Percentiles rank a stretch among this genome's conserved stretches.
Evolutionary conservation across 2,888 invertebrate species (phyloP).

Genomic region (Trypoxylon attenuatum): DNA sequence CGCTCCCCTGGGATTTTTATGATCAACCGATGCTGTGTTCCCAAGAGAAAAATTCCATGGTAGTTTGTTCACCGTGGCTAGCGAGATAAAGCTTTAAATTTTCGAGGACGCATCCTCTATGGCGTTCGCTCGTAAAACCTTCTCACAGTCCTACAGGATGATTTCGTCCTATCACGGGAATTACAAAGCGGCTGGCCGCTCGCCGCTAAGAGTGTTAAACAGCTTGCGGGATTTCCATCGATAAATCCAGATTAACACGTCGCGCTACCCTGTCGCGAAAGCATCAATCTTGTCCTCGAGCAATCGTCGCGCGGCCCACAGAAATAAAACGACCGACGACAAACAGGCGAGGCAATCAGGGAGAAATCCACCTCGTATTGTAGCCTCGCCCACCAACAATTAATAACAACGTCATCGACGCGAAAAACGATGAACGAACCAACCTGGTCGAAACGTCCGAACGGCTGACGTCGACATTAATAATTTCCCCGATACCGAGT

Average conservation of each 20-base stretch:
- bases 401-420: no score
- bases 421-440: no score
- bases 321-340: no score
- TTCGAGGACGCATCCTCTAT: conserved; percentile 44
- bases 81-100: conserved; percentile 48
- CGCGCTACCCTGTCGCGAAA: background rate
- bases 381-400: no score
- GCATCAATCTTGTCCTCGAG: background rate
- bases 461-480: no score
- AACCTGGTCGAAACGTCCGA: no score
- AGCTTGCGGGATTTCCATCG: background rate
- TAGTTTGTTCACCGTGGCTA: conserved; percentile 7
- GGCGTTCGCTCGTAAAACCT: conserved; percentile 44
- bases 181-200: conserved; percentile 27
- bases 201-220: background rate
- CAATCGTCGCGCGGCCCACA: no score
- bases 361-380: no score
- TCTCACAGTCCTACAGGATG: conserved; percentile 17
- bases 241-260: background rate
- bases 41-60: conserved; percentile 35
- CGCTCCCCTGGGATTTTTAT: conserved; percentile 40
- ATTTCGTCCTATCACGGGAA: conserved; percentile 17
- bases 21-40: conserved; percentile 39
- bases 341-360: no score
- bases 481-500: no score